Conservation (phyloP, 2,797 vertebrate species). For the Pampus argenteus region DNA sequence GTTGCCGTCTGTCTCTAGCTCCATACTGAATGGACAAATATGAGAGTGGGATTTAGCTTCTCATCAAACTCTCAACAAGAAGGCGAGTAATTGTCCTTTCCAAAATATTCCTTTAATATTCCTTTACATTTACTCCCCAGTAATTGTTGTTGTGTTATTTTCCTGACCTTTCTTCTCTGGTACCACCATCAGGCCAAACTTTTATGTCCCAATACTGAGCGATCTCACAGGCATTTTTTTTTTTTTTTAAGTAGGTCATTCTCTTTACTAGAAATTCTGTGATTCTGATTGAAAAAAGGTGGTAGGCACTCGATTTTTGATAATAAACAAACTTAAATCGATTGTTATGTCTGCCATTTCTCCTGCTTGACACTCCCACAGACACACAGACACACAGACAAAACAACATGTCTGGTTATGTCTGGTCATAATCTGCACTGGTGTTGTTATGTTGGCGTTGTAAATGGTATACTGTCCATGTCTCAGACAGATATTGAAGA, state of each 20-base stretch:
- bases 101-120: slow-evolving; percentile 6
- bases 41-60: too few species aligned
- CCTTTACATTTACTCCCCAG: neutral
- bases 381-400: slow-evolving; percentile 23
- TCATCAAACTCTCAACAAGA: neutral
- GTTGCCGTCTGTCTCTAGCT: neutral
- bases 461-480: slow-evolving; percentile 23
- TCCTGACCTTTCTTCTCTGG: neutral
- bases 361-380: slow-evolving; percentile 23
- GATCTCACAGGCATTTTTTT: neutral
- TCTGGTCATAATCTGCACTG: slow-evolving; percentile 33
- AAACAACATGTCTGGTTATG: slow-evolving; percentile 27
- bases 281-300: neutral
- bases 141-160: neutral
- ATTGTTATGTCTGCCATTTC: slow-evolving; percentile 21
- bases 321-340: slow-evolving; percentile 13
- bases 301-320: neutral
- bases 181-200: slow-evolving; percentile 17
- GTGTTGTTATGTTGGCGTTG: slow-evolving; percentile 22
- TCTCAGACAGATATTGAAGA: slow-evolving; percentile 37
- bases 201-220: neutral
- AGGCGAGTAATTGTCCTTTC: neutral
- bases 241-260: neutral
- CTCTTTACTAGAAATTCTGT: neutral
- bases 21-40: neutral